Evolutionary conservation across 2,888 invertebrate genomes (phyloP).

Genomic region (Cantharis rufa): DNA sequence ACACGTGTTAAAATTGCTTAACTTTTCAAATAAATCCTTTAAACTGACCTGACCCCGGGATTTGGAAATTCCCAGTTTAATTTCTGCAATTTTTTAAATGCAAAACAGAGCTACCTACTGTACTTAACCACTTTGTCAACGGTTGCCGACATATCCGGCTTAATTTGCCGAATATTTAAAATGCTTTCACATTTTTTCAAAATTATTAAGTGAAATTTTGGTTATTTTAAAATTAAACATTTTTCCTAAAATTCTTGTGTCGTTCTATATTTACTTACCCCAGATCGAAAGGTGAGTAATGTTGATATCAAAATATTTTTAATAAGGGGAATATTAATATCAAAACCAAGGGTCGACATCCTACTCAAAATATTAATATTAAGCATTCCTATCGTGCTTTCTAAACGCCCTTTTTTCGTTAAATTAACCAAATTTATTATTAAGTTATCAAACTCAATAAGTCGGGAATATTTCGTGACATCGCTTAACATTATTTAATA

Average conservation of each 20-base stretch:
- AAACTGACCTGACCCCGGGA: not conserved
- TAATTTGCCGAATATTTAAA: not conserved
- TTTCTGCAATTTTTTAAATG: not conserved
- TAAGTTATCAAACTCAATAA: constrained; percentile 29
- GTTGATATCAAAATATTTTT: constrained; percentile 42
- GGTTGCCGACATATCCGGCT: not conserved
- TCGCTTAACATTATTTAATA: not conserved
- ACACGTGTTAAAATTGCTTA: not conserved
- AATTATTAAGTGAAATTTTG: not conserved
- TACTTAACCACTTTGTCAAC: not conserved
- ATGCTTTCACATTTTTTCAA: not conserved
- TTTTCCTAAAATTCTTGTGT: not conserved
- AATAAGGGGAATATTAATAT: constrained; percentile 39
- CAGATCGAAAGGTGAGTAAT: constrained; percentile 35
- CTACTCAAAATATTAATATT: constrained; percentile 37
- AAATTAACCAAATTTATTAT: constrained; percentile 31
- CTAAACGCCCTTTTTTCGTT: constrained; percentile 30
- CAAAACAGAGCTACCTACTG: not conserved
- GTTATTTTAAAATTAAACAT: not conserved
- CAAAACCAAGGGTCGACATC: constrained; percentile 31
- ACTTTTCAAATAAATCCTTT: not conserved
- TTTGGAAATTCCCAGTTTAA: not conserved
- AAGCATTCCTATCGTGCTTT: constrained; percentile 31
- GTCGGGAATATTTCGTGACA: constrained; percentile 19
- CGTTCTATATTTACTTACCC: constrained; percentile 29